Conservation (phyloP, 2,888 invertebrate genomes). For the Mechanitis messenoides region DNA sequence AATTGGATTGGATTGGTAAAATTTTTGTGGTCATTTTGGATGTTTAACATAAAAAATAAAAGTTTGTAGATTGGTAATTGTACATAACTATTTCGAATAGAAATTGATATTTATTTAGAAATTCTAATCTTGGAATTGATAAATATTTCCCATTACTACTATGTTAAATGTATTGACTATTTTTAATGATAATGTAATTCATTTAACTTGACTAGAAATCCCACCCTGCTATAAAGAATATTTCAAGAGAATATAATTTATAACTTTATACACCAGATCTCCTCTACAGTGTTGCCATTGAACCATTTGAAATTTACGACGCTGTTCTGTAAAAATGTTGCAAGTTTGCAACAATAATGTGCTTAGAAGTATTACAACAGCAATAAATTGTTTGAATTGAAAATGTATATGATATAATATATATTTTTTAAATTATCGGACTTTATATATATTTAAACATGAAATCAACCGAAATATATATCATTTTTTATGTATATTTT, state of each 20-base stretch:
- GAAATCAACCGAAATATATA: no score
- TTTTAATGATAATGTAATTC: not conserved
- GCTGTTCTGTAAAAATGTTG: not conserved
- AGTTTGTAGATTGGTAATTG: not conserved
- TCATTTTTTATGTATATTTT: no score
- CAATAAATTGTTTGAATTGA: no score
- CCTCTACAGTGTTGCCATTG: not conserved
- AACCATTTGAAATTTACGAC: not conserved
- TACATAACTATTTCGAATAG: not conserved
- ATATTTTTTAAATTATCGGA: not conserved
- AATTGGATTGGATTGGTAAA: slow-evolving; percentile 1
- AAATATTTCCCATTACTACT: no score
- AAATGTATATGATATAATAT: no score
- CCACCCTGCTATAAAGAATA: not conserved
- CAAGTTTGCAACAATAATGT: not conserved
- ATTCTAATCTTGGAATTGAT: no score
- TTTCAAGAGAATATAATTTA: not conserved
- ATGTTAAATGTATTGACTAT: no score
- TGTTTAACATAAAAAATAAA: not conserved
- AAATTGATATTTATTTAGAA: no score
- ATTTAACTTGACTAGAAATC: not conserved
- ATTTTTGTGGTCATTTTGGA: slow-evolving; percentile 1
- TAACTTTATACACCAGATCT: not conserved
- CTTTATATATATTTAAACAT: no score
- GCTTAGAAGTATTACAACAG: no score